Base-by-base conservation (phyloP, 2,888 invertebrate species). In the Stramonita haemastoma region DNA sequence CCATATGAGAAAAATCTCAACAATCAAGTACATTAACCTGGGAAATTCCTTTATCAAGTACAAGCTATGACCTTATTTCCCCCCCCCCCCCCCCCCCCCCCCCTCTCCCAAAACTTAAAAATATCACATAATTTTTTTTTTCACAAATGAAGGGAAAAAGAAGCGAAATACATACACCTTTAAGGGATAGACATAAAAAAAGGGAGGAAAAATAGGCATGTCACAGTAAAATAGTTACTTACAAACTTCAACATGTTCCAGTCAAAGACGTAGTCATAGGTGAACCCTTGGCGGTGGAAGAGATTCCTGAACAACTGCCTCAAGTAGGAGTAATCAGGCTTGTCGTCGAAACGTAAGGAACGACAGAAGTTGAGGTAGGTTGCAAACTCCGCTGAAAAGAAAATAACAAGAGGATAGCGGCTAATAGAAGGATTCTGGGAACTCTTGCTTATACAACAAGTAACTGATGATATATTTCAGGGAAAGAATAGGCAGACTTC, bases 261-360 rank as follows among this genome's bases (percentile, higher is more conserved):
- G 96, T 99, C 99, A 96, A 99, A 99, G 88, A 99, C 98, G 96
- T 99, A 99, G 96, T 99, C 99, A 96, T 99, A 99, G 89, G 99
- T 99, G 96, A 99, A 99, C 91, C 99, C 98, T 96, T 99, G 98
- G 94, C 98, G 97, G 96, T 99, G 99, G 97, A 99, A 99, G 90
- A 99, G 97, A 92, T 98, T 98, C 92, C 99, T 97, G 97, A 99
- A 99, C 93, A 99, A 97, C 96, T 99, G 98, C 92, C 99, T 97
- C 93, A 99, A 97, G 96, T 99, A 98, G 95, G 98, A 98, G 96
- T 99, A 99, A 96, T 99, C 99, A 4, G 99, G 99, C 95, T 98
- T 97, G 96, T 99, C 99, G 95, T 99, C 99, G 96, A 99, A 99
- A 95, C 98, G 97, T 95, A 99, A 97, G 95, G 98, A 98, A 94